Evolutionary conservation across 2,113 vertebrate species (phyloP), one percentile per base, ranked within the genome.

Genomic region (Ahaetulla prasina): DNA sequence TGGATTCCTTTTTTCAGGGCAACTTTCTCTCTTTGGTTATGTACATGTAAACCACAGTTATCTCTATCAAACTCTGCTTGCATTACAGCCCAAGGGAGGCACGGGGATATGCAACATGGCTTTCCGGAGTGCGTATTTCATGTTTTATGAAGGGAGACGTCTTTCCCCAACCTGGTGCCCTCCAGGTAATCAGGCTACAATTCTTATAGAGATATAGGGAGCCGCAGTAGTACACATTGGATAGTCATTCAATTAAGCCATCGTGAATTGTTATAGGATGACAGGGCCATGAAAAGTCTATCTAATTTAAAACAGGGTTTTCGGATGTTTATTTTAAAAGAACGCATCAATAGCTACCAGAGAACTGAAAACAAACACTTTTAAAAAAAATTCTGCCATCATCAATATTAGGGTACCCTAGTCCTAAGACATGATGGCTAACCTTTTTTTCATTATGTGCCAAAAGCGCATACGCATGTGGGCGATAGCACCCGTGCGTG

Each of bases 41-140:
- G 27, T 54, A 22, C 49, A 30, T 89, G 90, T 57, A 91, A 91
- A 68, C 80, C 52, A 52, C 87, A 53, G 91, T 89, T 89, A 89
- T 54, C 87, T 86, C 90, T 74, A 68, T 91, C 53, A 86, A 91
- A 86, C 86, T 85, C 90, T 18, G 93, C 54, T 53, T 90, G 87
- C 45, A 39, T 35, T 53, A 86, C 87, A 68, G 52, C 93, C 54
- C 54, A 35, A 20, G 87, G 68, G 74, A 85, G 74, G 18, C 39
- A 4, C 2, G 3, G 9, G 50, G 54, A 88, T 74, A 47, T 14
- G 4, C 85, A 43, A 57, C 30, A 18, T 4, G 49, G 7, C 43
- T 88, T 85, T 63, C 16, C 39, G 89, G 85, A 84, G 54, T 22
- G 43, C 23, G 8, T 92, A 60, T 92, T 60, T 89, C 63, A 55